phyloP scores from a whole-genome alignment of 1,140 invertebrate genomes.

The Trissolcus basalis region DNA sequence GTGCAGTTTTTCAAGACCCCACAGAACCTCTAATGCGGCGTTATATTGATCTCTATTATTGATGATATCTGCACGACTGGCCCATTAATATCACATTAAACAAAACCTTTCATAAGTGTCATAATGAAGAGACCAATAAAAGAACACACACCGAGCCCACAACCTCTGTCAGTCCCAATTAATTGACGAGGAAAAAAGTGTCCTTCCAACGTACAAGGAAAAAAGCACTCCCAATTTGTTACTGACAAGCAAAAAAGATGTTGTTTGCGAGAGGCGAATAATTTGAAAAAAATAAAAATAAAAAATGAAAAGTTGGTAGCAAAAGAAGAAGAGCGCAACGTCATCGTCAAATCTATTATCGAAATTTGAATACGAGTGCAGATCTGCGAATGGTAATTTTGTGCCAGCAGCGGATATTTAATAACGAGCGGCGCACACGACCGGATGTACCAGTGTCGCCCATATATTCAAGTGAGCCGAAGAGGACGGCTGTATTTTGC shows the following conservation, averaged over 20 bases:
- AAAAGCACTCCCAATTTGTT: too few relatives aligned
- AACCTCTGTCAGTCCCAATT: not conserved
- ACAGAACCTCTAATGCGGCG: slow-evolving; percentile 51
- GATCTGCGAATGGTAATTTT: slow-evolving; percentile 49
- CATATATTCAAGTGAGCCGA: slow-evolving; percentile 56
- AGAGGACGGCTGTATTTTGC: slow-evolving; percentile 57
- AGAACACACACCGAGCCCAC: not conserved
- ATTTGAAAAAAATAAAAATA: too few relatives aligned
- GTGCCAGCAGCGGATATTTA: slow-evolving; percentile 55
- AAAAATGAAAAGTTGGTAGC: too few relatives aligned
- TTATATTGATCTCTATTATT: slow-evolving; percentile 60
- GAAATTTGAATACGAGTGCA: slow-evolving; percentile 34
- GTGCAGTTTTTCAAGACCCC: slow-evolving; percentile 40
- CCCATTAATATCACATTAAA: slow-evolving; percentile 51
- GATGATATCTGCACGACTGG: slow-evolving; percentile 52
- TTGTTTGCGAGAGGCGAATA: too few relatives aligned
- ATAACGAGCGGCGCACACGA: slow-evolving; percentile 56
- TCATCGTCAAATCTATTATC: slow-evolving; percentile 37
- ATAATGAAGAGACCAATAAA: slow-evolving; percentile 40
- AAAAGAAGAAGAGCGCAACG: too few relatives aligned
- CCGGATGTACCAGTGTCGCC: slow-evolving; percentile 57
- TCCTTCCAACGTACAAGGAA: too few relatives aligned
- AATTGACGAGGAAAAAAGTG: too few relatives aligned
- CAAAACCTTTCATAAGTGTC: slow-evolving; percentile 30
- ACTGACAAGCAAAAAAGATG: too few relatives aligned